These are phyloP conservation scores for Ispidina lecontei DNA, from an alignment of 2,797 vertebrate genomes.

Conservation along the genomic window DNA sequence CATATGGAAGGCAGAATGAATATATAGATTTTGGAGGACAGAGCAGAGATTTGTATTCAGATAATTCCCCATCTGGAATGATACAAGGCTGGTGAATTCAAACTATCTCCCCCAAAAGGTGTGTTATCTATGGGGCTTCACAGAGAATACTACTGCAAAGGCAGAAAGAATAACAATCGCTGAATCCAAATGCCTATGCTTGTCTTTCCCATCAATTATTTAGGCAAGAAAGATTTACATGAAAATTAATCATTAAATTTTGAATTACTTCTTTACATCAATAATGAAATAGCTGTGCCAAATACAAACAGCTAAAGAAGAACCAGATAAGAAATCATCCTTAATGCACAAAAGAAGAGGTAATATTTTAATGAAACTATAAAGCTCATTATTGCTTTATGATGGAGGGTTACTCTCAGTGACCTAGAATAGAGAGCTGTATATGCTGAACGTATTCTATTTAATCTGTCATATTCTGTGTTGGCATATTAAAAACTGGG, in stretches of 20 bases:
- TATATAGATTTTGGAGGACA: not conserved
- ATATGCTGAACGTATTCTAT: not conserved
- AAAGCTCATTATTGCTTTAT: conserved; percentile 51
- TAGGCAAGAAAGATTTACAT: conserved; percentile 71
- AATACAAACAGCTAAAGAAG: conserved; percentile 69
- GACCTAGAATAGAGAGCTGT: conserved; percentile 34
- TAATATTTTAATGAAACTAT: conserved; percentile 56
- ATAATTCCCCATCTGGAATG: conserved; percentile 17
- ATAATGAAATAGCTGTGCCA: conserved; percentile 70
- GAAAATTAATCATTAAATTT: conserved; percentile 78
- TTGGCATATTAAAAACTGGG: not conserved
- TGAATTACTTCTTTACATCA: conserved; percentile 76
- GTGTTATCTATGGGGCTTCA: not conserved
- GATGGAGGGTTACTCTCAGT: not conserved
- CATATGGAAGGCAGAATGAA: not conserved
- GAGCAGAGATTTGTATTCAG: not conserved
- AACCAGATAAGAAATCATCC: conserved; percentile 60
- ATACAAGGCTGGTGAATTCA: conserved; percentile 9
- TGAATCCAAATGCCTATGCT: conserved; percentile 53
- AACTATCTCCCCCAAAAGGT: conserved; percentile 9
- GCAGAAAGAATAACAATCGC: conserved; percentile 27
- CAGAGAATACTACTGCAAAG: not conserved
- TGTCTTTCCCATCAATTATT: conserved; percentile 78
- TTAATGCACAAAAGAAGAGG: conserved; percentile 41
- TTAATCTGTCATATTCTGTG: not conserved